Evolutionary conservation across 2,113 vertebrate genomes (phyloP).

Genomic region (Leucopternis melanops): DNA sequence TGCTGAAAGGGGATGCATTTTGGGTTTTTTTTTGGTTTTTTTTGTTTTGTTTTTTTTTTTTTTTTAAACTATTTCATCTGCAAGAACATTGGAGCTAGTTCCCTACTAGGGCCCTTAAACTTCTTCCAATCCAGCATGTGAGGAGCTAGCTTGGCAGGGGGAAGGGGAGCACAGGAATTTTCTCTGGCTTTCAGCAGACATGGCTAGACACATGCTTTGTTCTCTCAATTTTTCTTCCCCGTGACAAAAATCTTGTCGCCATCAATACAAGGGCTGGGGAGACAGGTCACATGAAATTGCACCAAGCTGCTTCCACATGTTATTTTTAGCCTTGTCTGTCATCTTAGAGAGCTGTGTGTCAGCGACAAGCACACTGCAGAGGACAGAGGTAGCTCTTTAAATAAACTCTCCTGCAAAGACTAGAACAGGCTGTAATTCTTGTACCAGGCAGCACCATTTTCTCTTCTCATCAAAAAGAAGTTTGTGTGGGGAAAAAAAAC

Average conservation of each 20-base stretch:
- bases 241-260: background rate
- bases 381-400: constrained; percentile 32
- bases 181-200: background rate
- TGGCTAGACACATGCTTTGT: background rate
- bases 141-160: background rate
- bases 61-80: background rate
- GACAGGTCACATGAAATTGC: constrained; percentile 28
- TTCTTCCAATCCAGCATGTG: background rate
- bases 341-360: background rate
- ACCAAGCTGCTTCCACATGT: background rate
- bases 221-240: background rate
- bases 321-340: constrained; percentile 55
- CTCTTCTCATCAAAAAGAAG: background rate
- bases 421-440: background rate
- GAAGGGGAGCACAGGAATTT: background rate
- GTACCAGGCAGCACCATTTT: background rate
- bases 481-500: background rate
- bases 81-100: background rate
- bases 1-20: background rate
- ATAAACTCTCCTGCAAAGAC: constrained; percentile 9
- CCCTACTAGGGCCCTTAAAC: background rate
- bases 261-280: background rate
- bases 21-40: too few species aligned
- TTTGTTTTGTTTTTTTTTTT: background rate
- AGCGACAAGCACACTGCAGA: background rate